Conservation (phyloP, 2,113 vertebrate species). For the Mesoclemmys tuberculata region DNA sequence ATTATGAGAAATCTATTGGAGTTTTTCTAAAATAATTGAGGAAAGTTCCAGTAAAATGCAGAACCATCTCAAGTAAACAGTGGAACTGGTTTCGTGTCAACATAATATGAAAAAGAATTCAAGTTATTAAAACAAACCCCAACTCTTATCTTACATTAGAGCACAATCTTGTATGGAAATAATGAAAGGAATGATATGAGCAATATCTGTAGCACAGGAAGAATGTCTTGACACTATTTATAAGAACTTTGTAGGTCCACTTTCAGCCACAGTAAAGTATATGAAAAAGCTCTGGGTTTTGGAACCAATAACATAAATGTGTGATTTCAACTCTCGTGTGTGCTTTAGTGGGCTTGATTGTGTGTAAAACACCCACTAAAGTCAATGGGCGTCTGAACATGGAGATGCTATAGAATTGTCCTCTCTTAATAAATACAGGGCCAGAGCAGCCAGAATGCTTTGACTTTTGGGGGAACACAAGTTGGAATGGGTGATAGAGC, state of each 20-base stretch:
- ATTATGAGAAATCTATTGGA: neutral
- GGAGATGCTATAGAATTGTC: neutral
- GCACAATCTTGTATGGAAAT: neutral
- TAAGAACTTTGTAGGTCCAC: neutral
- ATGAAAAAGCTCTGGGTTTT: neutral
- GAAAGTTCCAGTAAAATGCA: constrained; percentile 10
- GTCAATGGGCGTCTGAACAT: neutral
- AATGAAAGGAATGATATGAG: neutral
- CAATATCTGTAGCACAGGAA: neutral
- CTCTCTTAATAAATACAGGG: neutral
- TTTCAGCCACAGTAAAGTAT: neutral
- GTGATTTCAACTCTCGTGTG: neutral
- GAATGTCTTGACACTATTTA: neutral
- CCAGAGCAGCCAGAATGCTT: neutral
- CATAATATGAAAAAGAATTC: neutral
- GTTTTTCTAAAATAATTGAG: constrained; percentile 15
- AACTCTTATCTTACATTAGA: neutral
- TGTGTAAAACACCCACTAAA: neutral
- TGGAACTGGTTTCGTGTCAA: constrained; percentile 13
- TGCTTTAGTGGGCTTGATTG: neutral
- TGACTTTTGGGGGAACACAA: neutral
- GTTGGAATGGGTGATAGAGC: neutral
- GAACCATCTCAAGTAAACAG: constrained; percentile 21
- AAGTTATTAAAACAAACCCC: too few species aligned
- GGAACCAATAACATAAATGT: neutral